Percentiles rank a stretch among this genome's conserved stretches.
Conservation (phyloP, 2,888 invertebrate species). For the Myathropa florea region DNA sequence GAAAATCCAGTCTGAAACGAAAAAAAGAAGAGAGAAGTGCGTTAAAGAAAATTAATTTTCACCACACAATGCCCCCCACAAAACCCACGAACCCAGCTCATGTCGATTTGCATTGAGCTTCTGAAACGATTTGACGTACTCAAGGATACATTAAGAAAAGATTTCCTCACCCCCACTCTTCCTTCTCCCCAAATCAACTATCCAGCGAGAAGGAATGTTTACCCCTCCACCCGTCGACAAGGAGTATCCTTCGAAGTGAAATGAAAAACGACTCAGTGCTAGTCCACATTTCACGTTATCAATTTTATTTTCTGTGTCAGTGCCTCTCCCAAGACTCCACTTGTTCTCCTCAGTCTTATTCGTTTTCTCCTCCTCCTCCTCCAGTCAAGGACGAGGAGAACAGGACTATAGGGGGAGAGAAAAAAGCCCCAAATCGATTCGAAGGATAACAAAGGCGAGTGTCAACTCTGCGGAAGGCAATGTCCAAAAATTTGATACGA, state of each 20-base stretch:
- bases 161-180: neutral
- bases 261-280: constrained; percentile 46
- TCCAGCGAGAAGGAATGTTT: too few species aligned
- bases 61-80: neutral
- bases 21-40: constrained; percentile 21
- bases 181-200: too few species aligned
- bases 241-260: constrained; percentile 30
- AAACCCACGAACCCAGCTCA: constrained; percentile 24
- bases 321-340: constrained; percentile 5
- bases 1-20: constrained; percentile 86
- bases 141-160: constrained; percentile 34
- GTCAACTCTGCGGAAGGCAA: constrained; percentile 61
- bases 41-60: constrained; percentile 37
- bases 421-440: constrained; percentile 43
- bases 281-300: constrained; percentile 60
- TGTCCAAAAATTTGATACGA: constrained; percentile 69
- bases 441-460: constrained; percentile 61
- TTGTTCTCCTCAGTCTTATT: neutral
- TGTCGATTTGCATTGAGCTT: constrained; percentile 41
- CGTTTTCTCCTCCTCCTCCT: neutral
- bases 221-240: too few species aligned
- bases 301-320: constrained; percentile 56
- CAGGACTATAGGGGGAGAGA: neutral
- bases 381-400: neutral
- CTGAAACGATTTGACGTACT: constrained; percentile 35